Evolutionary conservation across 2,797 vertebrate genomes (phyloP).

Genomic region (Syndactyla subalaris): DNA sequence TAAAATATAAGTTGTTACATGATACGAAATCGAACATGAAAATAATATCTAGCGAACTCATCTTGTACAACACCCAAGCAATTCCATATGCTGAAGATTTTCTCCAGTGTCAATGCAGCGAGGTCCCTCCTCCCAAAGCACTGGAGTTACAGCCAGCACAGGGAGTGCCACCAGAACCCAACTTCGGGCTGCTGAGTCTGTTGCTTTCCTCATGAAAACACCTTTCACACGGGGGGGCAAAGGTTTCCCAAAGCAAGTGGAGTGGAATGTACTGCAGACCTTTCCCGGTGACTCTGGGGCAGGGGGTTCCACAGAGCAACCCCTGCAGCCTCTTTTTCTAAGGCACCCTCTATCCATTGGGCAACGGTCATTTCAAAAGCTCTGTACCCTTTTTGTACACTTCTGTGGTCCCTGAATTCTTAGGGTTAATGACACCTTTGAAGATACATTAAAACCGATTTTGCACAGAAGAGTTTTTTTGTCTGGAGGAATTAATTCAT

Average conservation of each 20-base stretch:
- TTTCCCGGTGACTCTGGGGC: neutral
- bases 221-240: neutral
- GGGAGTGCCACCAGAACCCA: neutral
- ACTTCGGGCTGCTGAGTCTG: neutral
- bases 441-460: slow-evolving; percentile 26
- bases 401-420: neutral
- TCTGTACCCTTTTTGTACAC: slow-evolving; percentile 16
- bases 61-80: neutral
- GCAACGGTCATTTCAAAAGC: neutral
- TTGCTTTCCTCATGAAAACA: neutral
- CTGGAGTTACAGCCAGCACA: neutral
- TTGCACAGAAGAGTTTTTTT: neutral
- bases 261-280: neutral
- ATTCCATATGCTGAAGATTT: neutral
- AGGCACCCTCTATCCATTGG: neutral
- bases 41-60: neutral
- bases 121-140: neutral
- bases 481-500: neutral
- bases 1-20: neutral
- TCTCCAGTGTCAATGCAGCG: neutral
- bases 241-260: neutral
- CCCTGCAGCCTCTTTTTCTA: slow-evolving; percentile 14
- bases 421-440: neutral
- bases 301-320: neutral
- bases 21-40: neutral